These are phyloP conservation scores for Elegia similella DNA, from an alignment of 2,888 invertebrate species.

Conservation along the genomic window DNA sequence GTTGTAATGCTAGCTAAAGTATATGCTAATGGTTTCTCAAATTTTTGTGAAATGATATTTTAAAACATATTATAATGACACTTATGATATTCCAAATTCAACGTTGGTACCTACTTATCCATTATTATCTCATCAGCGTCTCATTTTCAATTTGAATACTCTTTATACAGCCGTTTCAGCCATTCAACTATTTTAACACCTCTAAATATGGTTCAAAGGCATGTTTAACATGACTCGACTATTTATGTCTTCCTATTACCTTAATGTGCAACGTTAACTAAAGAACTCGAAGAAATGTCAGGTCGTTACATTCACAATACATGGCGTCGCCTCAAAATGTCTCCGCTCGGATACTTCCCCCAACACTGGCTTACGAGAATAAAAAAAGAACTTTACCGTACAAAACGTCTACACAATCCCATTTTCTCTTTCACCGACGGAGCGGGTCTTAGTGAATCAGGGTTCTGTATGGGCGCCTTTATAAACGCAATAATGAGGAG, in stretches of 20 bases:
- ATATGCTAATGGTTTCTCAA: too few species aligned
- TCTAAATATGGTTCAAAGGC: slow-evolving; percentile 30
- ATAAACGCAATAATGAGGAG: slow-evolving; percentile 81
- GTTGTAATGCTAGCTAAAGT: too few species aligned
- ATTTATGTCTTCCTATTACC: slow-evolving; percentile 41
- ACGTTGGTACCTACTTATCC: not conserved
- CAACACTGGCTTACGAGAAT: slow-evolving; percentile 45
- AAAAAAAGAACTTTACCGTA: slow-evolving; percentile 64
- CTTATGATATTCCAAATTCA: too few species aligned
- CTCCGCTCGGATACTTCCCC: slow-evolving; percentile 40
- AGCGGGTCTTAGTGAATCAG: slow-evolving; percentile 75
- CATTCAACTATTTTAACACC: slow-evolving; percentile 5
- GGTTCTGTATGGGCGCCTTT: slow-evolving; percentile 74
- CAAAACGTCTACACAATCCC: slow-evolving; percentile 77
- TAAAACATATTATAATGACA: too few species aligned
- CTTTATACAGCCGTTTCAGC: not conserved
- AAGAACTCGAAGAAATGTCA: slow-evolving; percentile 42
- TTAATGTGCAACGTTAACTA: slow-evolving; percentile 43
- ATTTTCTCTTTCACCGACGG: slow-evolving; percentile 75
- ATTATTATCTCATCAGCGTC: not conserved
- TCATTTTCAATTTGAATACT: not conserved
- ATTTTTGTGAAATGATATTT: too few species aligned
- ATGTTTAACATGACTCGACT: slow-evolving; percentile 32
- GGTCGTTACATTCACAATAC: slow-evolving; percentile 53
- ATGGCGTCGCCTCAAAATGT: slow-evolving; percentile 55